Evolutionary conservation across 2,888 invertebrate genomes (phyloP).

Genomic region (Acrobasis suavella): DNA sequence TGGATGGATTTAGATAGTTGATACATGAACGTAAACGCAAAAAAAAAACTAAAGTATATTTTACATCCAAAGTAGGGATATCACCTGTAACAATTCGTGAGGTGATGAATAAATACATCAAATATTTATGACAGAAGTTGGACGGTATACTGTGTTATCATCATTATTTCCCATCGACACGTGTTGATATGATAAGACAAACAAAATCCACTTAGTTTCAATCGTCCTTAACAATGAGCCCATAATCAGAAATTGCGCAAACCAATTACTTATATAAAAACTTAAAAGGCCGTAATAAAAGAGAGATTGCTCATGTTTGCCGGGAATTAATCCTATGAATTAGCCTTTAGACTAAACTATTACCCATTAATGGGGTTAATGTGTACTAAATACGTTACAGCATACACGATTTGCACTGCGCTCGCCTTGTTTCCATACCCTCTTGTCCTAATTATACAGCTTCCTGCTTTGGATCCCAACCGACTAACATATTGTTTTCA

Average conservation of each 20-base stretch:
- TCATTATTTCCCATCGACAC: too few relatives aligned
- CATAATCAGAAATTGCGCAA: neutral
- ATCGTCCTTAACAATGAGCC: too few relatives aligned
- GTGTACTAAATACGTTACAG: neutral
- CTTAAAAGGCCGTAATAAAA: neutral
- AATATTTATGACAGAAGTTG: too few relatives aligned
- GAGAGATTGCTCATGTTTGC: neutral
- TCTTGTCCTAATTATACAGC: neutral
- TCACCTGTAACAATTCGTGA: too few relatives aligned
- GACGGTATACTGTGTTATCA: too few relatives aligned
- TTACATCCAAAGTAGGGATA: too few relatives aligned
- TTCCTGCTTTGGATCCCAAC: neutral
- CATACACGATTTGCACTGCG: neutral
- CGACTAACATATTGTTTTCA: neutral
- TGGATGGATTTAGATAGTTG: too few relatives aligned
- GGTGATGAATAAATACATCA: too few relatives aligned
- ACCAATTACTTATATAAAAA: neutral
- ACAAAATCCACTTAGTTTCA: too few relatives aligned
- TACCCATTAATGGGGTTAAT: conserved; percentile 9
- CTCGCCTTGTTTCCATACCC: conserved; percentile 5
- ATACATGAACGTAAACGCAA: too few relatives aligned
- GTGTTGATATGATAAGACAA: too few relatives aligned
- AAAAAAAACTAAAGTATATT: too few relatives aligned
- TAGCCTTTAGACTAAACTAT: conserved; percentile 3
- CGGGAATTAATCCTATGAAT: neutral